Base-by-base conservation (phyloP, 1,140 invertebrate genomes). In the Phenacoccus solenopsis region DNA sequence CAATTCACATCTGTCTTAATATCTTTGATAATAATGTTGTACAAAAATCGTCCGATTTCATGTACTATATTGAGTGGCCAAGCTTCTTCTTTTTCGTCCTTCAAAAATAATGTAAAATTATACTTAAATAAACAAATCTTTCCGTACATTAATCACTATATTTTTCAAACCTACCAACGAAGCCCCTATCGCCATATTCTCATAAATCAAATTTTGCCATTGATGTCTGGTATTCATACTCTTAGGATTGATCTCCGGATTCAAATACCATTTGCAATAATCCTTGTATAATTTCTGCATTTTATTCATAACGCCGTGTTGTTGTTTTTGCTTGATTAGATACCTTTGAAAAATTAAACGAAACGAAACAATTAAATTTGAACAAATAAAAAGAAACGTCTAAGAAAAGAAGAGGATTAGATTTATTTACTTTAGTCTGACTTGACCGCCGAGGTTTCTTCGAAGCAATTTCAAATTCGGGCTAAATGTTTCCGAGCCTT, bases 21-120 rank as follows among this genome's bases (percentile, higher is more conserved):
- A 78, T 95, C 91, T 67, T 88, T 86, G 71, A 94, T 82, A 10
- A 96, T 88, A 28, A 96, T 91, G 68, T 90, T 87, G 76, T 93
- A 94, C 0, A 96, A 81, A 77, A 94, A 94, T 74, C 88, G 88
- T 21, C 94, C 94, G 30, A 84, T 72, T 56, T 81, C 82, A 16
- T 78, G 76, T 4, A 85, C 75, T 10, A 88, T 81, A 72, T 81
- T 79, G 3, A 76, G 73, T 0, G 89, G 87, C 91, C 90, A 94
- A 0, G 78, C 75, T 20, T 82, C 80, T 73, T 86, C 83, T 38
- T 80, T 80, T 1, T 80, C 70, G 73, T 86, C 82, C 80, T 80
- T 59, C 68, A 73, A 73, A 61, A 67, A 64, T 49, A n/a, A 49
- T 2, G 73, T 13, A 73, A 72, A 72, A 28, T 68, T 67, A 73